Evolutionary conservation across 2,888 invertebrate genomes (phyloP), one percentile per base, ranked within the genome.

Genomic region (Chalcosyrphus nemorum): DNA sequence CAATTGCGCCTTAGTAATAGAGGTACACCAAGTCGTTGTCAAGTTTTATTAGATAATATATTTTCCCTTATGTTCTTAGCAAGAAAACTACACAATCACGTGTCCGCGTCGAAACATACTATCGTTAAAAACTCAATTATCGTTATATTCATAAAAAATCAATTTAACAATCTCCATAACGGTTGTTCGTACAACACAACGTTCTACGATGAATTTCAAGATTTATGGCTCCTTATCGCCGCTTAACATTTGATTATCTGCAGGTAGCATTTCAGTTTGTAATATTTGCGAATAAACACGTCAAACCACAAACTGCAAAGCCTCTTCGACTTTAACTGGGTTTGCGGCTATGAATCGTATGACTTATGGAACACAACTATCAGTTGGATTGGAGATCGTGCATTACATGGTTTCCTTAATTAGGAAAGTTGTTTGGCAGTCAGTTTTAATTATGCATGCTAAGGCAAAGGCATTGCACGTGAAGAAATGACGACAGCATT

Each of bases 391-490:
- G 19, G 7, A 56, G 45, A 6, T 7, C 7, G 17, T 11, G 9
- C 57, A 43, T 52, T 19, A 24, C 52, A 57, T 32, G 27, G 54
- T 52, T 76, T 65, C 41, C 41, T 68, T 21, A 15, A 59, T 72
- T 50, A 41, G 57, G 50, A 78, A 57, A 45, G 57, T 57, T 72
- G 75, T 56, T 38, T 68, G 19, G 17, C 47, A 50, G 21, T 56
- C 19, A 38, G 6, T 74, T 47, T 72, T 54, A 72, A 80, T 59
- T 80, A 72, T 50, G 52, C 59, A 74, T 61, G 57, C 38, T 17
- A 29, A 50, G 19, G 27, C 35, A 63, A n/a, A n/a, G n/a, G n/a
- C 45, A 19, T 19, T 21, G n/a, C 17, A 32, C 41, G 17, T 7
- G 43, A 54, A 38, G 35, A 65, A 29, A 66, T 65, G 54, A 66